Conservation (phyloP, 2,888 invertebrate genomes). For the Zhengitettix transpicula region DNA sequence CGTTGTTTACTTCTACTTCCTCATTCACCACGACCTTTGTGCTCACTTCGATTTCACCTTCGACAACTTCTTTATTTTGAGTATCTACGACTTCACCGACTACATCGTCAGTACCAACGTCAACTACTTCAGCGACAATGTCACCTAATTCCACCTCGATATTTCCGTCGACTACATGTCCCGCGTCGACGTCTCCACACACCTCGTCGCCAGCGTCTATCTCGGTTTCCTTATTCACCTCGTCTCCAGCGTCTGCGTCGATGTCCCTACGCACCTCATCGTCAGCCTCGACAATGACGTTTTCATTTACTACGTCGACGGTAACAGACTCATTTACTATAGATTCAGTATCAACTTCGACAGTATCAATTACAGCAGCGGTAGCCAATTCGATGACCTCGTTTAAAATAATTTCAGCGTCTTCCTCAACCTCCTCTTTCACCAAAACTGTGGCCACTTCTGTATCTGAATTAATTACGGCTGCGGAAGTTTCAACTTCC, state of each 20-base stretch:
- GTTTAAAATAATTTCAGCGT: too few species aligned
- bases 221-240: neutral
- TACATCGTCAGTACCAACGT: neutral
- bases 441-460: too few species aligned
- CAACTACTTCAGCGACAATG: neutral
- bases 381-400: too few species aligned
- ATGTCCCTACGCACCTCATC: neutral
- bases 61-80: neutral
- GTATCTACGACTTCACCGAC: neutral
- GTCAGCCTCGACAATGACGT: neutral
- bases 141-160: neutral
- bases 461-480: too few species aligned
- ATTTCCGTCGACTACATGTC: neutral
- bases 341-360: too few species aligned
- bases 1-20: neutral
- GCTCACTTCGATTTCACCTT: neutral
- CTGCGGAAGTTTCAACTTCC: too few species aligned
- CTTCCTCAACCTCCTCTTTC: too few species aligned
- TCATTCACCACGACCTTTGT: neutral
- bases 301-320: too few species aligned
- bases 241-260: neutral
- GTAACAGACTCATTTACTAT: too few species aligned
- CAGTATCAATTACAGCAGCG: too few species aligned
- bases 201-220: neutral
- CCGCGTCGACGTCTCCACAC: neutral